Conservation (phyloP, 2,797 vertebrate genomes). For the Garrulus glandarius region DNA sequence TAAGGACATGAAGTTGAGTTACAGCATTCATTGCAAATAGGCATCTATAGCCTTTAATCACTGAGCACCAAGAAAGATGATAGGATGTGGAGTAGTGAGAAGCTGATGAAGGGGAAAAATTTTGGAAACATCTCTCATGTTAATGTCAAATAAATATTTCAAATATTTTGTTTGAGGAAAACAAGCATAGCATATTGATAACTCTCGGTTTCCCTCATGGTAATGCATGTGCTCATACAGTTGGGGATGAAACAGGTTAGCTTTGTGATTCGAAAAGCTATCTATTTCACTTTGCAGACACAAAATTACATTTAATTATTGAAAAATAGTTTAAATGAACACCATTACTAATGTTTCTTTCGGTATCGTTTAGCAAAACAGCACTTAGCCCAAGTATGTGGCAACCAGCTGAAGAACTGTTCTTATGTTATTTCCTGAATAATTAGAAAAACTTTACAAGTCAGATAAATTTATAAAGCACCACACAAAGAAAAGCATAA, state of each 20-base stretch:
- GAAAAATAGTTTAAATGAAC: background rate
- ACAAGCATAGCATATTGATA: background rate
- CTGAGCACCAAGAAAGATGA: background rate
- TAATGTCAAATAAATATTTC: background rate
- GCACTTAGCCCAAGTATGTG: background rate
- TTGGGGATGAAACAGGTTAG: background rate
- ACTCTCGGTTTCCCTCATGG: background rate
- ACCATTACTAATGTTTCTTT: background rate
- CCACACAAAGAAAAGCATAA: background rate
- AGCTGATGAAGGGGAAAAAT: background rate
- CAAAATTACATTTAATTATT: background rate
- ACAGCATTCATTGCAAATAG: background rate
- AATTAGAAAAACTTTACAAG: background rate
- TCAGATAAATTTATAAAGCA: background rate
- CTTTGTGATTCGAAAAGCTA: background rate
- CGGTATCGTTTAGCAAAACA: background rate
- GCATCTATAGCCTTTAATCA: background rate
- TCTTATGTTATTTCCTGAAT: background rate
- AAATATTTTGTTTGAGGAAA: background rate
- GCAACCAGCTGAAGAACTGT: background rate
- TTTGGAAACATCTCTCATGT: background rate
- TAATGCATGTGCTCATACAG: background rate
- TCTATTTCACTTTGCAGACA: background rate
- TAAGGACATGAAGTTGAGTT: background rate
- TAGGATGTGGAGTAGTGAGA: background rate